Evolutionary conservation across 2,113 vertebrate genomes (phyloP), one percentile per base, ranked within the genome.

Genomic region (Vireo altiloquus): DNA sequence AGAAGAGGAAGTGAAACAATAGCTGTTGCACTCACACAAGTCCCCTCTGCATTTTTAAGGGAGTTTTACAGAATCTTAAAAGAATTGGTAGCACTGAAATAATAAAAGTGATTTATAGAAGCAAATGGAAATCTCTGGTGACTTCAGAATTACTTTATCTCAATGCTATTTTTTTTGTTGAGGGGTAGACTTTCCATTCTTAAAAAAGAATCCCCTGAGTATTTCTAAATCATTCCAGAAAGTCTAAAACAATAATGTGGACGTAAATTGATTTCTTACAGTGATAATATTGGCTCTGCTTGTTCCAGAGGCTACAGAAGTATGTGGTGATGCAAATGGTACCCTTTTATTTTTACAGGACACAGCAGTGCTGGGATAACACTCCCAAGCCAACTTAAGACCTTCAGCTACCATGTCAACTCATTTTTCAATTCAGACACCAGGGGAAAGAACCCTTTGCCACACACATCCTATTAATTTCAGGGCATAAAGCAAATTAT

Each of bases 1-100:
- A 75, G 83, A 80, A 54, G 2, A 6, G 90, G 94, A 95, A 94
- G 70, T 31, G 66, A 66, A 92, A 97, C 93, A 95, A 96, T 65
- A 22, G 66, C 13, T 90, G 86, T 71, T 90, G 63, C 80, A 33
- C 80, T 93, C 57, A 23, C 75, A 68, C 16, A 21, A 91, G 82
- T 81, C 44, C 60, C 86, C 52, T 40, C 72, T 30, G 22, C 28
- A 15, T 66, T 82, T 82, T 53, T 52, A 78, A 87, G 53, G 63
- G 50, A 79, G 59, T 24, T 35, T 76, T 56, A 78, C 74, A 85
- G 82, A 66, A 82, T 37, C 74, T 79, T 28, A 18, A 23, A 82
- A 92, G 74, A 95, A 87, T 40, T 89, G 69, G n/a, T n/a, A 56
- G 66, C 10, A 37, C 15, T 91, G 80, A 86, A 84, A 60, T 91